Base-by-base conservation (phyloP, 30 jellyfish, hydroid and myxozoan genomes). In the Clytia hemisphaerica region DNA sequence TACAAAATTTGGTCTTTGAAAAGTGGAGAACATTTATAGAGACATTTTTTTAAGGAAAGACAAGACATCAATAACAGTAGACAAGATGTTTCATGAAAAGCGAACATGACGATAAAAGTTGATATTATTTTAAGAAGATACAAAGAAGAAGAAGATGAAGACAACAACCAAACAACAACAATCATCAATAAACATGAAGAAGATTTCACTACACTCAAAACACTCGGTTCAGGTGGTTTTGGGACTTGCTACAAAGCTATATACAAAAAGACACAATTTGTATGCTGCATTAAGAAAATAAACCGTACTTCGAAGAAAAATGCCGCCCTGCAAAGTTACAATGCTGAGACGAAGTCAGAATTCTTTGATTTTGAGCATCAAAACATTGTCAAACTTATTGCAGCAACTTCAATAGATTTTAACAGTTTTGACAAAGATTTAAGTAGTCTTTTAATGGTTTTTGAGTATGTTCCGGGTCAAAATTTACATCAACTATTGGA, bases 191-290 rank as follows among this genome's bases (percentile, higher is more conserved):
- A n/a, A n/a, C n/a, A n/a, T n/a, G n/a, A n/a, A n/a, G n/a, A 65
- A 32, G 82, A 85, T 31, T 76, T 76, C 67, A 78, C 77, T 16
- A 31, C 77, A 36, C 44, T 78, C 30, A 78, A 89, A 26, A 69
- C 82, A 28, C 79, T 85, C 15, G 95, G 95, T 37, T 47, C 84
- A 1, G 95, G 95, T 19, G 95, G 95, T 4, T 85, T 85, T 64
- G 95, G 95, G n/a, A 85, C 95, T 2, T 85, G 95, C 75, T 85
- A 76, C 79, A 80, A 85, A 61, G 95, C 95, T 19, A 57, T 37
- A 2, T 72, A 70, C 38, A 42, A 53, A 12, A 78, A 72, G 2
- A 72, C 45, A 48, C 76, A 62, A 4, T n/a, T n/a, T n/a, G n/a
- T n/a, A n/a, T 88, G 77, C 14, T 89, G 93, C 28, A 25, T 85